phyloP scores from a whole-genome alignment of 2,113 vertebrate species.

The Marmota monax region DNA sequence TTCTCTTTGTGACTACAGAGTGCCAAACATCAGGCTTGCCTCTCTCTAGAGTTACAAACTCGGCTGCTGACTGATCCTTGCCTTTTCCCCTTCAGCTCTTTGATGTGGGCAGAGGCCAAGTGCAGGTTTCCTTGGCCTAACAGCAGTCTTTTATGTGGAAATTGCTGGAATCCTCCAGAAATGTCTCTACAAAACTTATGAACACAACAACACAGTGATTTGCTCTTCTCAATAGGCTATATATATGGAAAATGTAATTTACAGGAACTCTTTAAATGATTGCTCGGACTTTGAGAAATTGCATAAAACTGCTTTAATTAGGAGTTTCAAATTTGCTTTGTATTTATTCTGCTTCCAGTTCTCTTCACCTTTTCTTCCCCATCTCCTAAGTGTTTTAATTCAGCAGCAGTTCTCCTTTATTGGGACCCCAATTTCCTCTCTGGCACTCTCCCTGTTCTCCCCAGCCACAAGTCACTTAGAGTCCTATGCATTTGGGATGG shows the following conservation, averaged over 20 bases:
- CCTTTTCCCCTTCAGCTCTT: constrained; percentile 42
- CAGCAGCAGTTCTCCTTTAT: neutral
- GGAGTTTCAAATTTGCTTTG: constrained; percentile 50
- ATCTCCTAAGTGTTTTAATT: neutral
- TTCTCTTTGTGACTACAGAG: constrained; percentile 59
- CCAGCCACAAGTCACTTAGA: constrained; percentile 9
- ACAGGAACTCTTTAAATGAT: constrained; percentile 53
- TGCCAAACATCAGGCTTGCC: constrained; percentile 60
- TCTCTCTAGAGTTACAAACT: constrained; percentile 33
- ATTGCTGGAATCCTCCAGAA: constrained; percentile 33
- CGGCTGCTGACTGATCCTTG: neutral
- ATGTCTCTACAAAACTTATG: constrained; percentile 49
- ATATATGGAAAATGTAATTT: constrained; percentile 3
- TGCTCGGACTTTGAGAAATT: constrained; percentile 45
- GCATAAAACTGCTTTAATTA: constrained; percentile 26
- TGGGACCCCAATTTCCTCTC: neutral
- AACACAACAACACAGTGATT: neutral
- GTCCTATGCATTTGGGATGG: neutral
- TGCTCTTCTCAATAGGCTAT: neutral
- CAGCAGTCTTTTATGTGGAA: constrained; percentile 35
- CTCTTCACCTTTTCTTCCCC: neutral
- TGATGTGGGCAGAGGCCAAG: constrained; percentile 41
- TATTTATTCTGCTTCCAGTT: constrained; percentile 42
- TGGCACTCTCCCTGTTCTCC: constrained; percentile 9
- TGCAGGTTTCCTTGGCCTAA: constrained; percentile 18